phyloP scores from a whole-genome alignment of 2,888 invertebrate genomes.

The Himalopsyche anomala region DNA sequence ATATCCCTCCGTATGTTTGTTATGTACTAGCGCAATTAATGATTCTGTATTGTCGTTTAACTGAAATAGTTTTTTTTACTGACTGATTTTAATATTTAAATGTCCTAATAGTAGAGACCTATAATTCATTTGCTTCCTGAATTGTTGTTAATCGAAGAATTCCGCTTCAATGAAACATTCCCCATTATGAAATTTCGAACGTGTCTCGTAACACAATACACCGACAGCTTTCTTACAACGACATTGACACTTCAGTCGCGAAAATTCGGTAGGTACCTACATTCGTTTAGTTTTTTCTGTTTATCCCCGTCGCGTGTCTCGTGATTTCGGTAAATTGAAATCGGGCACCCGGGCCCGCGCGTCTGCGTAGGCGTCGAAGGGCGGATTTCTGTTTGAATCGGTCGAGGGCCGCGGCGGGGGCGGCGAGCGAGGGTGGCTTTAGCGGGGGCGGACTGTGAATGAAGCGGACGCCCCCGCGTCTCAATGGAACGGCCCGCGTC shows the following conservation, averaged over 20 bases:
- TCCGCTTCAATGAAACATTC: background rate
- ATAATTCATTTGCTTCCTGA: no score
- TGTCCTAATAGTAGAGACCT: no score
- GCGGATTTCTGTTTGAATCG: conserved; percentile 32
- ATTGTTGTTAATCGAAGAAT: background rate
- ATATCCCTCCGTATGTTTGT: no score
- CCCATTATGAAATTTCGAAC: background rate
- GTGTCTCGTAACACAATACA: background rate
- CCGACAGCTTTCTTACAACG: conserved; percentile 39
- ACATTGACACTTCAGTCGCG: background rate
- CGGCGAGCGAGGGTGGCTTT: conserved; percentile 26
- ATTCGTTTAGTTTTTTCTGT: conserved; percentile 33
- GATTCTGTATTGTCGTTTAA: no score
- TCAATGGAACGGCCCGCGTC: conserved; percentile 67
- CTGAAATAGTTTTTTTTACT: no score
- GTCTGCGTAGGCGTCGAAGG: conserved; percentile 28
- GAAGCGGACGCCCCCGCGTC: conserved; percentile 66
- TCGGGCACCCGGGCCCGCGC: conserved; percentile 30
- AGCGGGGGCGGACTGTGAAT: conserved; percentile 57
- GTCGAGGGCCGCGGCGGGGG: background rate
- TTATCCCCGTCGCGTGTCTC: conserved; percentile 36
- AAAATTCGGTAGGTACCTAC: conserved; percentile 14
- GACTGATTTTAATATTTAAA: no score
- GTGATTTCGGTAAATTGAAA: conserved; percentile 28
- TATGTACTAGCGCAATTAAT: no score